These are phyloP conservation scores for Eilema caniola DNA, from an alignment of 2,888 invertebrate species.

Conservation along the genomic window DNA sequence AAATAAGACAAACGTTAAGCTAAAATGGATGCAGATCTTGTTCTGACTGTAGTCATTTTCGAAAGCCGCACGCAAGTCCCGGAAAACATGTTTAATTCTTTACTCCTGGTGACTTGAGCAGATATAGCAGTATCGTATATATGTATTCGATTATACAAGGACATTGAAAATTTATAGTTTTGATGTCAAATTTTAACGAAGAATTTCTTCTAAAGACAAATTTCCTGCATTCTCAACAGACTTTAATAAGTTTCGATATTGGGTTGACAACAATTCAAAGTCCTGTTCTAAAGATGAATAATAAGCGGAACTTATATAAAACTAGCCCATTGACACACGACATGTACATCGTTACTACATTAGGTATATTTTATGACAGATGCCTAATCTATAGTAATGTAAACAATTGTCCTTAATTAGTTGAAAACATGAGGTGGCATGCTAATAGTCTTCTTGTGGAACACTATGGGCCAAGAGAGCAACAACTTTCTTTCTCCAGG, in stretches of 20 bases:
- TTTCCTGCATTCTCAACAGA: no score
- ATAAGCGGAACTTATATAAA: not conserved
- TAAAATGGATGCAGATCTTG: not conserved
- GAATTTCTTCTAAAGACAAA: no score
- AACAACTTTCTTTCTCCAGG: no score
- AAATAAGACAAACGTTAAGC: constrained; percentile 6
- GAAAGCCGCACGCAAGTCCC: no score
- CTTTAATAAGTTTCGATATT: no score
- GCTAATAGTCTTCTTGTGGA: no score
- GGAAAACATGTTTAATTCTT: not conserved
- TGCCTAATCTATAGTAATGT: no score
- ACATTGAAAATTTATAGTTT: not conserved
- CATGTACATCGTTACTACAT: not conserved
- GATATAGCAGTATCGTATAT: not conserved
- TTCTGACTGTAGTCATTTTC: not conserved
- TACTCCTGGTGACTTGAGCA: not conserved
- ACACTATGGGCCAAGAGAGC: no score
- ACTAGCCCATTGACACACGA: not conserved
- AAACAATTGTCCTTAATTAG: no score
- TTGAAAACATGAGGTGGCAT: no score
- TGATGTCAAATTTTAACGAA: no score
- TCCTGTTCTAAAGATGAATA: not conserved
- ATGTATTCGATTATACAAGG: not conserved
- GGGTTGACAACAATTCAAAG: not conserved
- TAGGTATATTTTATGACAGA: not conserved